Evolutionary conservation across 1,140 invertebrate species (phyloP).

Genomic region (Trichonephila clavipes): DNA sequence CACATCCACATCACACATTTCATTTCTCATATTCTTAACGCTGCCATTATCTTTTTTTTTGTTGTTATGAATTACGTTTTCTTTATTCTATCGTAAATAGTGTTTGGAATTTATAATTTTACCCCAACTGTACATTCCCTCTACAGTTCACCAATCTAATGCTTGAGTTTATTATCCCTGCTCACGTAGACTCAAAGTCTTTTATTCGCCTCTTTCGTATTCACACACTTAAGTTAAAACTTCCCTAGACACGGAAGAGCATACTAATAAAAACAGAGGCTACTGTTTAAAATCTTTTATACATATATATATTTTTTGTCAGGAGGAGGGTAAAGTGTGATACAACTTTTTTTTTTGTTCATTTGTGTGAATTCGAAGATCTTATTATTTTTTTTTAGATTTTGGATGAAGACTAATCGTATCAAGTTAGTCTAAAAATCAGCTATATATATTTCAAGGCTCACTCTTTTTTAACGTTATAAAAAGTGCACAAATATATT

Average conservation of each 20-base stretch:
- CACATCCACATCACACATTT: neutral
- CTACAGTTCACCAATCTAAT: neutral
- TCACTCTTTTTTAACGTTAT: too few species aligned
- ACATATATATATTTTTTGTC: neutral
- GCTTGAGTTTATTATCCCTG: neutral
- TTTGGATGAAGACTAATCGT: too few species aligned
- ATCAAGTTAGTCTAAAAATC: too few species aligned
- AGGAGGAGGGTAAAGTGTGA: too few species aligned
- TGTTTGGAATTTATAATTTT: constrained; percentile 11
- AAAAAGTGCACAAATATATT: too few species aligned
- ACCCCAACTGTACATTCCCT: neutral
- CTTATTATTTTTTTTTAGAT: too few species aligned
- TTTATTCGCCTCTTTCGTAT: neutral
- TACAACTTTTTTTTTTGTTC: too few species aligned
- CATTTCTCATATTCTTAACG: neutral
- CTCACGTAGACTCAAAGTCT: neutral
- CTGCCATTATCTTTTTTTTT: neutral
- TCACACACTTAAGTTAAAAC: neutral
- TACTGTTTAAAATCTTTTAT: neutral
- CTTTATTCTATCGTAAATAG: neutral
- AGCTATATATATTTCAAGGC: too few species aligned
- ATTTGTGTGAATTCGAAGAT: too few species aligned
- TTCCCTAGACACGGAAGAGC: neutral
- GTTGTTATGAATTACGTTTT: neutral
- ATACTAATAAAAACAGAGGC: neutral